Percentiles rank a stretch among this genome's conserved stretches.
Evolutionary conservation across 1,140 invertebrate species (phyloP).

Genomic region (Penaeus indicus): DNA sequence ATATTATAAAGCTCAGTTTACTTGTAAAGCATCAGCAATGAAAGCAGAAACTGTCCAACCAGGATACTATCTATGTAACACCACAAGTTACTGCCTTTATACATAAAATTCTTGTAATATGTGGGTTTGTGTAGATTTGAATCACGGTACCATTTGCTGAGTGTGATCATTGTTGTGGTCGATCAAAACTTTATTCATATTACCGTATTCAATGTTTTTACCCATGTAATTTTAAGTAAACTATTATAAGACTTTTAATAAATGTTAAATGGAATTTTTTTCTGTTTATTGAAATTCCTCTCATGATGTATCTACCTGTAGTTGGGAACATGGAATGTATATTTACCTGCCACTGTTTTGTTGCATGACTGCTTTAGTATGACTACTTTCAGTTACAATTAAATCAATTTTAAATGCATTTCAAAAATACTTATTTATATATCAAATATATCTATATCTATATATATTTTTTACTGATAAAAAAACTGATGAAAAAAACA

Average conservation of each 20-base stretch:
- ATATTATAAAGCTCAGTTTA: too few species aligned
- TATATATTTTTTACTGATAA: not conserved
- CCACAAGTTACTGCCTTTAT: not conserved
- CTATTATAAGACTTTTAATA: constrained; percentile 61
- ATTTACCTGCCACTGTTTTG: not conserved
- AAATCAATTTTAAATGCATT: not conserved
- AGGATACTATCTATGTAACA: not conserved
- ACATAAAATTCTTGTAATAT: not conserved
- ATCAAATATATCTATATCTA: not conserved
- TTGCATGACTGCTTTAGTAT: constrained; percentile 37
- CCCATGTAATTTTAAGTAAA: constrained; percentile 61
- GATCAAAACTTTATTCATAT: constrained; percentile 40
- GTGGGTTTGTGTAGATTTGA: constrained; percentile 19
- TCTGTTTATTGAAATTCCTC: constrained; percentile 21
- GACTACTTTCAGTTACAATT: not conserved
- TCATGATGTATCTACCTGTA: constrained; percentile 60
- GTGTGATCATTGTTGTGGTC: constrained; percentile 52
- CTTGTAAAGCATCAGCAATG: too few species aligned
- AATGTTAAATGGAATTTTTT: constrained; percentile 54
- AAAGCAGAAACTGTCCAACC: too few species aligned
- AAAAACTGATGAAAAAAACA: constrained; percentile 16
- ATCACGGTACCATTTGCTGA: constrained; percentile 31
- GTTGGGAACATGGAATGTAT: not conserved
- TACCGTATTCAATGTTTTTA: constrained; percentile 58
- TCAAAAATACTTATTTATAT: not conserved